A percentile compares a stretch with the other conserved stretches of the same genome.
Evolutionary conservation across 2,797 vertebrate species (phyloP).

Genomic region (Onychomys leucogaster): DNA sequence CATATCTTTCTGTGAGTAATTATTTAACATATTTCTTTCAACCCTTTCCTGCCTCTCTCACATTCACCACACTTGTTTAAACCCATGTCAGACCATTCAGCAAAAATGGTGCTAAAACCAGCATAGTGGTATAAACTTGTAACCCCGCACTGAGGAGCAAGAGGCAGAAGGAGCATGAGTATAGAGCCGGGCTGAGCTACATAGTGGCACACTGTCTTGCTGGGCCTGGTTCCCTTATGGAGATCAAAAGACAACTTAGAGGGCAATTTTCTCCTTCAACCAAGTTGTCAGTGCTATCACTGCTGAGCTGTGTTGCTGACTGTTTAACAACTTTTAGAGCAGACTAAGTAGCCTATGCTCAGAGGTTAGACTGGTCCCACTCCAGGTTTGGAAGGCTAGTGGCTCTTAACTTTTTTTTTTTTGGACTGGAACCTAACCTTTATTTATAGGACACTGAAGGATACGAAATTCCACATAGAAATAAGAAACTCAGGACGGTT

Average conservation of each 20-base stretch:
- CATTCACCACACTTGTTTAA: neutral
- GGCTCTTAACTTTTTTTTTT: too few species aligned
- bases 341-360: neutral
- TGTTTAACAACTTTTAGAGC: neutral
- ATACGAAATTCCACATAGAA: conserved; percentile 83
- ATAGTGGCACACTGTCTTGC: neutral
- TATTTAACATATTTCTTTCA: neutral
- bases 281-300: neutral
- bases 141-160: neutral
- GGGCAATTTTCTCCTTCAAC: neutral
- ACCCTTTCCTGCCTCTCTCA: neutral
- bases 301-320: neutral
- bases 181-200: neutral
- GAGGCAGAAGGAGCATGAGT: neutral
- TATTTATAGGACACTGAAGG: conserved; percentile 85
- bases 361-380: neutral
- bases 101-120: neutral
- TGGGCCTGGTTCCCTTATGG: neutral
- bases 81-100: neutral
- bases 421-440: conserved; percentile 72
- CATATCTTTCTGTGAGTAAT: neutral
- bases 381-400: neutral
- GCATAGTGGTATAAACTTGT: neutral
- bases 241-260: neutral
- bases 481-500: too few species aligned